Percentiles rank a stretch among this genome's conserved stretches.
These are phyloP conservation scores for Cyrtodaria siliqua DNA, from an alignment of 2,888 invertebrate species.

Conservation along the genomic window DNA sequence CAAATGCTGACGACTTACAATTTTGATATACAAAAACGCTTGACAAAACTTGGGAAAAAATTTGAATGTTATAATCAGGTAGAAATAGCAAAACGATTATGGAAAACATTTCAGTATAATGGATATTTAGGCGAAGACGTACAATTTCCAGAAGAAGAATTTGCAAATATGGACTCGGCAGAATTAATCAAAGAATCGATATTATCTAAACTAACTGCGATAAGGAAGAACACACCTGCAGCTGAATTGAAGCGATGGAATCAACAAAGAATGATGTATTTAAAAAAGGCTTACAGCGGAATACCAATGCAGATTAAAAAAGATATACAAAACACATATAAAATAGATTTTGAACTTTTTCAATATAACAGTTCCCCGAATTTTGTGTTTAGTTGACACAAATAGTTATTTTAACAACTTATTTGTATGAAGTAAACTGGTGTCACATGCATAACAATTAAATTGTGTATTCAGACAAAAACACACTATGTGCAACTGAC, in stretches of 20 bases:
- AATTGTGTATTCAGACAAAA: too few relatives aligned
- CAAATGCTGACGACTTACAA: conserved; percentile 53
- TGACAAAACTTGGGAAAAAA: conserved; percentile 6
- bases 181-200: conserved; percentile 26
- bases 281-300: neutral
- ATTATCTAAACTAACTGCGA: conserved; percentile 20
- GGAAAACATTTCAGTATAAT: conserved; percentile 65
- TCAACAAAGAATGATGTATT: neutral
- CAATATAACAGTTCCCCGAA: neutral
- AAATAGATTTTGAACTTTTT: conserved; percentile 1
- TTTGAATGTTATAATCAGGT: conserved; percentile 43
- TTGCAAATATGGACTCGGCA: conserved; percentile 15
- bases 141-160: conserved; percentile 25
- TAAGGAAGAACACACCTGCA: conserved; percentile 1
- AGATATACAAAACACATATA: neutral
- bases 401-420: neutral
- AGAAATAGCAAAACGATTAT: conserved; percentile 43
- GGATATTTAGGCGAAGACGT: conserved; percentile 62
- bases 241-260: conserved; percentile 7
- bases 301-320: neutral
- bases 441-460: too few relatives aligned
- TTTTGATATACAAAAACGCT: conserved; percentile 37
- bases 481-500: too few relatives aligned
- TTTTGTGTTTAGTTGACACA: neutral
- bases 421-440: too few relatives aligned